A percentile compares a stretch with the other conserved stretches of the same genome.
phyloP scores from a whole-genome alignment of 2,113 vertebrate genomes.

The Anthoscopus minutus region DNA sequence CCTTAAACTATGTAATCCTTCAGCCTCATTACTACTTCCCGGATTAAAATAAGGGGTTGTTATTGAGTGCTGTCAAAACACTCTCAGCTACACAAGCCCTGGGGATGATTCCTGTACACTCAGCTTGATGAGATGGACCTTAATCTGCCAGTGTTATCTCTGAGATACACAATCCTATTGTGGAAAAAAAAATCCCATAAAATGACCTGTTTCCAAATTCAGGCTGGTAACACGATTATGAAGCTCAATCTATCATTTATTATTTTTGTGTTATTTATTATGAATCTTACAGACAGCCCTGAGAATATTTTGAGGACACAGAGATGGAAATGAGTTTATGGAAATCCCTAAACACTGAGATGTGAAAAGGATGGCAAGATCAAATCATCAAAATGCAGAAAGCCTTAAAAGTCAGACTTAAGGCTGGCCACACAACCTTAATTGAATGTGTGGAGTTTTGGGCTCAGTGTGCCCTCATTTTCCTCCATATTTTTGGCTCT shows the following conservation, averaged over 20 bases:
- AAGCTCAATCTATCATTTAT: not conserved
- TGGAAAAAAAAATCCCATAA: not conserved
- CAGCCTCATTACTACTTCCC: not conserved
- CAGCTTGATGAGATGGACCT: not conserved
- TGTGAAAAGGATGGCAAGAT: not conserved
- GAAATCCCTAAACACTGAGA: not conserved
- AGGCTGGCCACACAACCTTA: not conserved
- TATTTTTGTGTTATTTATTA: not conserved
- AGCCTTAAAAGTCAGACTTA: not conserved
- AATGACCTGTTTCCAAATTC: not conserved
- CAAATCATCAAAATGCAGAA: not conserved
- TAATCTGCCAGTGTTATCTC: not conserved
- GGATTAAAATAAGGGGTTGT: not conserved
- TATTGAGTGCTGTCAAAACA: not conserved
- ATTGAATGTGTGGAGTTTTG: not conserved
- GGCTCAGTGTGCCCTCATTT: not conserved
- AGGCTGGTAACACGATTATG: not conserved
- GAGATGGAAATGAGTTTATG: accelerated
- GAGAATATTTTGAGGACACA: not conserved
- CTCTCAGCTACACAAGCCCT: not conserved
- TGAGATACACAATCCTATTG: not conserved
- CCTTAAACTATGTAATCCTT: not conserved
- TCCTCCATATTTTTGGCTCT: not conserved
- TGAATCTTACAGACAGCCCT: not conserved
- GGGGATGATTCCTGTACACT: not conserved